Evolutionary conservation across 2,888 invertebrate genomes (phyloP).

Genomic region (Lottia scabra): DNA sequence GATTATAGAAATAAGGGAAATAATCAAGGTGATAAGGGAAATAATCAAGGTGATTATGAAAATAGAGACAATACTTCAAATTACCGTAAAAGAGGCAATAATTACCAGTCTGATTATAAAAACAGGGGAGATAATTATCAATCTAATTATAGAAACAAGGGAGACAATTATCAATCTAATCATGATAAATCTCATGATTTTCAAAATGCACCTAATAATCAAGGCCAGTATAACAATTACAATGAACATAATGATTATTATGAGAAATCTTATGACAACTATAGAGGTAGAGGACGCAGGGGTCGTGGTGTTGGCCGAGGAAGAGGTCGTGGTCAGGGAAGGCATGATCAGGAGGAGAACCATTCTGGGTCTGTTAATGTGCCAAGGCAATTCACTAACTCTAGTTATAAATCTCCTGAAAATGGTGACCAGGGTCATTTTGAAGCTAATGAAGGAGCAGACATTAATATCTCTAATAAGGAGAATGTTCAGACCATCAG

Average conservation of each 20-base stretch:
- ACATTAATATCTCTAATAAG: conserved; percentile 31
- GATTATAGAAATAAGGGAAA: too few species aligned
- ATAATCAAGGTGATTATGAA: too few species aligned
- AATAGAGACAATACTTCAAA: too few species aligned
- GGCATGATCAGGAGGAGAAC: conserved; percentile 11
- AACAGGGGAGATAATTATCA: neutral
- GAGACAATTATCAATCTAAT: conserved; percentile 12
- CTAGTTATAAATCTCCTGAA: conserved; percentile 13
- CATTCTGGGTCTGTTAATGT: neutral
- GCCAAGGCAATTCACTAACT: conserved; percentile 27
- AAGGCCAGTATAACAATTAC: neutral
- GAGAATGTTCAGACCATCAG: conserved; percentile 39
- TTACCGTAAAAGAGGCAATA: neutral
- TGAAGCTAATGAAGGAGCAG: conserved; percentile 4
- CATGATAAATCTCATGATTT: conserved; percentile 20
- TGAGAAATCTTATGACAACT: too few species aligned
- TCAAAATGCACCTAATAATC: conserved; percentile 10
- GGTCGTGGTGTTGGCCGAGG: conserved; percentile 18
- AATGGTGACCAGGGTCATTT: conserved; percentile 13
- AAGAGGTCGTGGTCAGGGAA: conserved; percentile 16
- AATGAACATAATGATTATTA: conserved; percentile 1
- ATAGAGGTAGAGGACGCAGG: conserved; percentile 22
- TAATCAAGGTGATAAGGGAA: too few species aligned
- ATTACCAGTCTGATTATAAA: neutral
- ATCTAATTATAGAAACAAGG: neutral